phyloP scores from a whole-genome alignment of 2,113 vertebrate genomes.

The Sebastes schlegelii region DNA sequence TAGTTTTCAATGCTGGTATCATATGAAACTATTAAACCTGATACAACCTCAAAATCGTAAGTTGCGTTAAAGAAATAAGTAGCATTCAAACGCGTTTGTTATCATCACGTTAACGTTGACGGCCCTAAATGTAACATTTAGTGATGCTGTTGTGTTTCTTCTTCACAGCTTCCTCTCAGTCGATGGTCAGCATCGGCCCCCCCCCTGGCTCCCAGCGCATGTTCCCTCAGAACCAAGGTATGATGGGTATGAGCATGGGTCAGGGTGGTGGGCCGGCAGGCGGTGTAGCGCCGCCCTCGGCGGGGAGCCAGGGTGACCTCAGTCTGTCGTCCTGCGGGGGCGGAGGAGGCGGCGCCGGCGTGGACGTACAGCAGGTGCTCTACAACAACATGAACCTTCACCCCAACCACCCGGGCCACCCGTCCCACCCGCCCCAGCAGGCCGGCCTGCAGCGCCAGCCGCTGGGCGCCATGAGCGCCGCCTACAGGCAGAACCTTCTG shows the following conservation, averaged over 20 bases:
- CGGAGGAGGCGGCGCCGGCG: constrained; percentile 80
- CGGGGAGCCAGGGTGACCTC: constrained; percentile 87
- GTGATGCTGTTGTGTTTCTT: constrained; percentile 15
- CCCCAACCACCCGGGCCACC: constrained; percentile 67
- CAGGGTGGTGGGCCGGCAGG: constrained; percentile 84
- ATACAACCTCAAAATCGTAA: too few relatives aligned
- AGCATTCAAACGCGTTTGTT: too few relatives aligned
- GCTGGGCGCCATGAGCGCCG: constrained; percentile 81
- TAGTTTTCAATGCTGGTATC: too few relatives aligned
- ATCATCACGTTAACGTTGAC: too few relatives aligned
- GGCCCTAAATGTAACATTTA: too few relatives aligned
- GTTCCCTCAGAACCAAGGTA: constrained; percentile 90
- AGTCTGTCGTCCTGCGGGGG: constrained; percentile 86
- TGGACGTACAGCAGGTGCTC: constrained; percentile 87
- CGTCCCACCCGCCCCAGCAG: constrained; percentile 60
- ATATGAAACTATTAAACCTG: too few relatives aligned
- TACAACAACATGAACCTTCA: constrained; percentile 89
- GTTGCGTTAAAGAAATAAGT: too few relatives aligned
- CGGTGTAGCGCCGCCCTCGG: constrained; percentile 75
- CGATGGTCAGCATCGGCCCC: constrained; percentile 87
- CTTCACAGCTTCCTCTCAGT: constrained; percentile 87
- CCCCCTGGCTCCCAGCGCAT: constrained; percentile 87
- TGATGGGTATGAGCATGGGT: constrained; percentile 89
- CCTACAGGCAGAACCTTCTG: constrained; percentile 90
- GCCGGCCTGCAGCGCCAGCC: constrained; percentile 86